Evolutionary conservation across 1,140 invertebrate genomes (phyloP).

Genomic region (Cepaea nemoralis): DNA sequence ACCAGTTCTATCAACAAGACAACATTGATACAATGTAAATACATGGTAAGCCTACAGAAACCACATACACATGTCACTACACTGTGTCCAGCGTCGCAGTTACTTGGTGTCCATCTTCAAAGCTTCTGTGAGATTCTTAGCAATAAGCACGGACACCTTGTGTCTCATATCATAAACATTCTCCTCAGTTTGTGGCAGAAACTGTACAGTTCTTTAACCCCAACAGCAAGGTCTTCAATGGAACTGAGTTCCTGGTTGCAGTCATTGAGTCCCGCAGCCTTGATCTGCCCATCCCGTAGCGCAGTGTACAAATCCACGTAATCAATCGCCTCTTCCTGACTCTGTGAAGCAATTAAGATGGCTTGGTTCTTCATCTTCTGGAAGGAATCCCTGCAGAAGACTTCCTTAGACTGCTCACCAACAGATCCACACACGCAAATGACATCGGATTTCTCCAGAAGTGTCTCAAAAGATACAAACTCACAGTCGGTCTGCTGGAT

Average conservation of each 20-base stretch:
- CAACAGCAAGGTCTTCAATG: slow-evolving; percentile 46
- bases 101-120: too few relatives aligned
- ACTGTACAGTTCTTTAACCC: slow-evolving; percentile 56
- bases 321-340: slow-evolving; percentile 60
- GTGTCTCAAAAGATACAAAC: slow-evolving; percentile 65
- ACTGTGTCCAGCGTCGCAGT: too few relatives aligned
- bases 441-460: slow-evolving; percentile 65
- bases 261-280: slow-evolving; percentile 59
- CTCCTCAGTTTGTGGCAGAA: slow-evolving; percentile 52
- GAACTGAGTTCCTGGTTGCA: slow-evolving; percentile 57
- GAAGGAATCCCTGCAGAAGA: slow-evolving; percentile 63
- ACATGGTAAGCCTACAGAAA: too few relatives aligned
- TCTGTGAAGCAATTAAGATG: slow-evolving; percentile 62
- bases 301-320: slow-evolving; percentile 68
- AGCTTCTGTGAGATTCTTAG: slow-evolving; percentile 42
- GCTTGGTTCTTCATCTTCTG: slow-evolving; percentile 71
- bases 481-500: background rate
- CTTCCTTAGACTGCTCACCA: slow-evolving; percentile 45
- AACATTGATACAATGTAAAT: too few relatives aligned
- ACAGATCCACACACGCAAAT: slow-evolving; percentile 62
- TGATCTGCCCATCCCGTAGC: slow-evolving; percentile 51
- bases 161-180: slow-evolving; percentile 46
- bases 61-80: too few relatives aligned
- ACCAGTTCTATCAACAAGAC: too few relatives aligned
- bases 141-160: slow-evolving; percentile 39